Base-by-base conservation (phyloP, 2,797 vertebrate genomes). In the Staurois parvus region DNA sequence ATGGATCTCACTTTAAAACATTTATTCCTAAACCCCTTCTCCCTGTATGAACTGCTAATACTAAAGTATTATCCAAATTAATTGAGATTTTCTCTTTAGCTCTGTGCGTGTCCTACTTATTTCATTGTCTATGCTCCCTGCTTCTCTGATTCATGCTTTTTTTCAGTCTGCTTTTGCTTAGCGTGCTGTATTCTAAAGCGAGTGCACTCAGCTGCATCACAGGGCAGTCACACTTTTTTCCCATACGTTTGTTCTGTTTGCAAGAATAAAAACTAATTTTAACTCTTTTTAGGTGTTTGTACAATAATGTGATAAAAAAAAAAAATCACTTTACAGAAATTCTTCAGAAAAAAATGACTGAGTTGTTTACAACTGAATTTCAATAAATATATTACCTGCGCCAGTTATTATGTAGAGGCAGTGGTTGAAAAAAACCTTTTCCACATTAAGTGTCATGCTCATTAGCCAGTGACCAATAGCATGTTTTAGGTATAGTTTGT, bases 21-120 rank as follows among this genome's bases (percentile, higher is more conserved):
- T 86, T 86, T 59, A 72, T 86, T 79, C 40, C 75, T 80, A 85
- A 82, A 67, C 74, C 75, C 75, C 80, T 73, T 73, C 56, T 83
- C 79, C 56, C 79, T 42, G 75, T 83, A 83, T 75, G 73, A 86
- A 73, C 56, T 78, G 68, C 80, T 86, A 86, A 86, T 86, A 67
- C 85, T 64, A 67, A 77, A 83, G 75, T 77, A 86, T 86, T 86
- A 86, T 86, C 79, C 79, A 86, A 83, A 86, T 83, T 86, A 86
- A 86, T 83, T 86, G 80, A 86, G 85, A 82, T 86, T 86, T 86
- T 83, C 85, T 86, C 74, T 59, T 78, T 82, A 86, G 85, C 85
- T 56, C 74, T 28, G 68, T 59, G 74, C 80, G 56, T 86, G 85
- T 79, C 85, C 85, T 86, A 78, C 79, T 86, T 86, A 68, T 83